Evolutionary conservation across 2,888 invertebrate species (phyloP), one percentile per base, ranked within the genome.

Genomic region (Coleophora deauratella): DNA sequence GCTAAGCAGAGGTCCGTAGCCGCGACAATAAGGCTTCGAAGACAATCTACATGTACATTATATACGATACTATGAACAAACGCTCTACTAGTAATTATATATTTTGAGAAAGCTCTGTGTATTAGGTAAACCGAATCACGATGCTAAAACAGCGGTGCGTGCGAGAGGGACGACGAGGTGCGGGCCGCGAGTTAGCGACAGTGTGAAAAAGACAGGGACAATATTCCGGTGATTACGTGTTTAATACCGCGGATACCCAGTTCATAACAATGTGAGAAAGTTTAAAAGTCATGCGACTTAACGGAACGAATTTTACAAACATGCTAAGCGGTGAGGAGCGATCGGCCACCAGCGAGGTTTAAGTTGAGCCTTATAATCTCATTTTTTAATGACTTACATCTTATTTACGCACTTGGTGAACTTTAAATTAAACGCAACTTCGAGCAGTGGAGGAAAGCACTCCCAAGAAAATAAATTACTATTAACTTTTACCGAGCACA

Each of bases 301-400:
- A 68, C 3, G 66, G 62, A 73, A 74, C 66, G 62, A 76, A 66
- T 71, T 60, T 55, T 73, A 82, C 76, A 76, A 73, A 74, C 85
- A 85, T 85, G 85, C 85, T 69, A 81, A 82, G 82, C 82, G 51
- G 65, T 67, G 62, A 59, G 54, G 78, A 82, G 80, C 84, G 82
- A 82, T 75, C 81, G 84, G 81, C 69, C 79, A 60, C 55, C 62
- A 57, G 57, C 62, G 48, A 54, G 50, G 69, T 76, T 77, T 75
- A 78, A 79, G 71, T 80, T 79, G 78, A 75, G 76, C 76, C 79
- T 50, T 44, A 41, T 47, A 42, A 52, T 49, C 51, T 7, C 56
- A 57, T 21, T 4, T 21, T 4, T 21, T 21, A 4, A 4, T 21
- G 21, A 21, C 6, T 4, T 21, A 4, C 21, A 21, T 21, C 21